Evolutionary conservation across 2,113 vertebrate genomes (phyloP).

Genomic region (Pseudorasbora parva): DNA sequence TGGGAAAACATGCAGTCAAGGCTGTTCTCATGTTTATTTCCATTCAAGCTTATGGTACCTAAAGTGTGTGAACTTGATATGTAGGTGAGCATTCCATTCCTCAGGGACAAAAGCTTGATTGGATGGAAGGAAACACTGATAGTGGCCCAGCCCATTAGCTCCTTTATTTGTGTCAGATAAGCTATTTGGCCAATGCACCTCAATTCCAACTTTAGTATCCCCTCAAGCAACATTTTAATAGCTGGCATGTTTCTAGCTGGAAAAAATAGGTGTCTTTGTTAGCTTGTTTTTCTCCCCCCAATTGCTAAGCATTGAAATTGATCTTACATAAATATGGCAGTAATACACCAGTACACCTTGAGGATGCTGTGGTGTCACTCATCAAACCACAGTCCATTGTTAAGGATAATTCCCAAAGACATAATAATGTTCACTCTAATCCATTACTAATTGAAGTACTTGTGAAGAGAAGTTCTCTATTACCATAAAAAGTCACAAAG

Average conservation of each 20-base stretch:
- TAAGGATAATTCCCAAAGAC: slow-evolving; percentile 7
- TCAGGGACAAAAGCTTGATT: slow-evolving; percentile 49
- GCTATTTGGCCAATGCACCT: slow-evolving; percentile 14
- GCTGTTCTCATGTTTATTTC: slow-evolving; percentile 27
- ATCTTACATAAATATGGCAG: neutral
- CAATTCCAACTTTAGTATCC: neutral
- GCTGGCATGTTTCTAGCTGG: slow-evolving; percentile 11
- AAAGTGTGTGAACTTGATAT: slow-evolving; percentile 42
- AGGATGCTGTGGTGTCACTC: neutral
- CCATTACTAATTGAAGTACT: slow-evolving; percentile 12
- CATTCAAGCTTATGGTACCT: slow-evolving; percentile 9
- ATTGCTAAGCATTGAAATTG: neutral
- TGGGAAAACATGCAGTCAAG: slow-evolving; percentile 37
- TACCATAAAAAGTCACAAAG: neutral
- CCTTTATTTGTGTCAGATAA: slow-evolving; percentile 31
- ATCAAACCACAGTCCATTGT: neutral
- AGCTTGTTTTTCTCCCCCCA: neutral
- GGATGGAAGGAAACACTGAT: slow-evolving; percentile 32
- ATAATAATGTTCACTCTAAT: neutral
- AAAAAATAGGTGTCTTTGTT: slow-evolving; percentile 20
- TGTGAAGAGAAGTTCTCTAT: neutral
- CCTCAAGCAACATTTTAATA: neutral
- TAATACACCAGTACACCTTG: neutral
- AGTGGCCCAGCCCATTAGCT: slow-evolving; percentile 18
- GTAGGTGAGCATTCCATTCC: slow-evolving; percentile 39